phyloP scores from a whole-genome alignment of 2,113 vertebrate genomes.

The Rutilus rutilus region DNA sequence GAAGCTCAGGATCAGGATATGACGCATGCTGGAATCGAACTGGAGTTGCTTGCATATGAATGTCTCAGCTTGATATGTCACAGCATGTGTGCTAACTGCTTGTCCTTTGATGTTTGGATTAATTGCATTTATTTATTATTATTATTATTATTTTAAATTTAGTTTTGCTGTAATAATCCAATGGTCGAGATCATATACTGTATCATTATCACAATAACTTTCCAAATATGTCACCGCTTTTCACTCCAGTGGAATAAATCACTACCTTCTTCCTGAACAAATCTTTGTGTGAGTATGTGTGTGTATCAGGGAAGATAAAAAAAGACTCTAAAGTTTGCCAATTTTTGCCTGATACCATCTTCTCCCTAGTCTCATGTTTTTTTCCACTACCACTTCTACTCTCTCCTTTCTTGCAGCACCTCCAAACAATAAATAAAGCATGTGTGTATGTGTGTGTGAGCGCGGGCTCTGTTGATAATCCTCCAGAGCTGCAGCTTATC shows the following conservation, averaged over 20 bases:
- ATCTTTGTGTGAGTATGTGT: constrained; percentile 30
- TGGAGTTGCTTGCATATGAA: background rate
- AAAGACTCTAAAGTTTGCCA: constrained; percentile 32
- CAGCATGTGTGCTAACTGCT: background rate
- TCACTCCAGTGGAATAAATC: constrained; percentile 10
- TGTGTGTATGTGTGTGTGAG: constrained; percentile 53
- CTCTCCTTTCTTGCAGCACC: constrained; percentile 36
- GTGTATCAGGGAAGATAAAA: constrained; percentile 12
- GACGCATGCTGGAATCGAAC: background rate
- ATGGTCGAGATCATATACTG: background rate
- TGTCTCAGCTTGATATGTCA: background rate
- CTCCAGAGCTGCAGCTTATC: constrained; percentile 63
- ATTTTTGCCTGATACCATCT: constrained; percentile 29
- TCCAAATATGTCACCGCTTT: background rate
- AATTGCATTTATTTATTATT: background rate
- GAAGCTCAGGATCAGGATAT: background rate
- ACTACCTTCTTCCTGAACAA: constrained; percentile 33
- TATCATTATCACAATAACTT: background rate
- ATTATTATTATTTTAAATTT: no score
- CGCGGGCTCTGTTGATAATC: constrained; percentile 59
- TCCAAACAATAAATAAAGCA: constrained; percentile 61
- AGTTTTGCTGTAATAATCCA: background rate
- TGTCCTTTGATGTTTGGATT: constrained; percentile 1
- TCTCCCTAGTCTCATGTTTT: constrained; percentile 19
- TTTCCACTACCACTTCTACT: constrained; percentile 15